Percentiles rank a stretch among this genome's conserved stretches.
phyloP scores from a whole-genome alignment of 2,113 vertebrate species.

The Taurulus bubalis region DNA sequence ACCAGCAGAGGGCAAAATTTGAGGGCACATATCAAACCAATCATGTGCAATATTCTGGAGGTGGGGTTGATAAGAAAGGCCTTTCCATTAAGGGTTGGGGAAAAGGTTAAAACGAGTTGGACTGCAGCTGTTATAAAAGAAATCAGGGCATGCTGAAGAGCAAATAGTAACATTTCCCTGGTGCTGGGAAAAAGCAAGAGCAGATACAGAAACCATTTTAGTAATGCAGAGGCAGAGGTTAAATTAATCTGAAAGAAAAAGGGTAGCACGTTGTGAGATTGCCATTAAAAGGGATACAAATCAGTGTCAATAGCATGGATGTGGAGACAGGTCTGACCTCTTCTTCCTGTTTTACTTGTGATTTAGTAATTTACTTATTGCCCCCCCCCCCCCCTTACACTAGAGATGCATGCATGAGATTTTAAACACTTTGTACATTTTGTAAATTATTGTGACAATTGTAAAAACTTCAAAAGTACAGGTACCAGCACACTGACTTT shows the following conservation, averaged over 20 bases:
- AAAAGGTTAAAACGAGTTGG: slow-evolving; percentile 48
- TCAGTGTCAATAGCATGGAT: background rate
- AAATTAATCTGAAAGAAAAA: slow-evolving; percentile 64
- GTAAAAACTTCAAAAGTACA: too few species aligned
- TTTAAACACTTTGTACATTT: background rate
- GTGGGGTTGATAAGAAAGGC: slow-evolving; percentile 45
- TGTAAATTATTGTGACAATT: too few species aligned
- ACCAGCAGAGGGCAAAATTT: slow-evolving; percentile 83
- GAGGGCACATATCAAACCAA: slow-evolving; percentile 73
- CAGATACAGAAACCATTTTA: slow-evolving; percentile 62
- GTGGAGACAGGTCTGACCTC: background rate
- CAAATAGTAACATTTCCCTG: slow-evolving; percentile 45
- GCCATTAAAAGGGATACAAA: background rate
- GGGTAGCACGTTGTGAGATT: slow-evolving; percentile 49
- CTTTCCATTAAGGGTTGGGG: slow-evolving; percentile 2
- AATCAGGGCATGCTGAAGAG: slow-evolving; percentile 69
- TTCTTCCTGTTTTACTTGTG: background rate
- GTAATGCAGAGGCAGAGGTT: slow-evolving; percentile 65
- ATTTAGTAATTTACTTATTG: too few species aligned
- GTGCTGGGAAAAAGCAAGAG: slow-evolving; percentile 59
- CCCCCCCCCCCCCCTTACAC: too few species aligned
- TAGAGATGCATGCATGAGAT: background rate
- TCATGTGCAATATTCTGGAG: slow-evolving; percentile 63
- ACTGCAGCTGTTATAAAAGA: slow-evolving; percentile 61
- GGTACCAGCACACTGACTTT: background rate